These are phyloP conservation scores for Cuculus canorus DNA, from an alignment of 2,797 vertebrate species.

Conservation along the genomic window DNA sequence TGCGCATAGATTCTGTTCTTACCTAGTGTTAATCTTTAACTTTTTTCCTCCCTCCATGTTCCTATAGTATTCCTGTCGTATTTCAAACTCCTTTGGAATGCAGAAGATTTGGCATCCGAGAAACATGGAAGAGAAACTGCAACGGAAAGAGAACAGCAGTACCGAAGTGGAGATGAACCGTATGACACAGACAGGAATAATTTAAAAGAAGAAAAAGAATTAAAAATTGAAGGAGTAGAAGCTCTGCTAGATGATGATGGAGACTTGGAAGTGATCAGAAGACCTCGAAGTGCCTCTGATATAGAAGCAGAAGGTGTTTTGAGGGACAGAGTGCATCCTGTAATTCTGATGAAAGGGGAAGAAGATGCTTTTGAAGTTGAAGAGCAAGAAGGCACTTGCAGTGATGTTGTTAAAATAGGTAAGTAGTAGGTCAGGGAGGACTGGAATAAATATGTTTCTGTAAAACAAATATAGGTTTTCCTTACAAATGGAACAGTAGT, in stretches of 20 bases:
- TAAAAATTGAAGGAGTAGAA: background rate
- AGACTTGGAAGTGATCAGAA: conserved; percentile 85
- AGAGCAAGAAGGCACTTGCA: background rate
- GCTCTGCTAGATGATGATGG: conserved; percentile 86
- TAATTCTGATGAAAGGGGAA: conserved; percentile 82
- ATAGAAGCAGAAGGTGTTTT: background rate
- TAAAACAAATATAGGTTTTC: background rate
- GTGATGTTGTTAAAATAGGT: conserved; percentile 86
- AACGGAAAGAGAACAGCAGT: background rate
- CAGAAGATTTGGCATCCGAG: background rate
- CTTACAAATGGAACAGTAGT: background rate
- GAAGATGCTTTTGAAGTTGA: conserved; percentile 57
- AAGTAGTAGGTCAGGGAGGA: conserved; percentile 31
- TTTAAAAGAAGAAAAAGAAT: background rate
- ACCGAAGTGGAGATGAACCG: background rate
- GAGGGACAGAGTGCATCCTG: conserved; percentile 82
- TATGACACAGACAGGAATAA: background rate
- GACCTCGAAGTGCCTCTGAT: conserved; percentile 65
- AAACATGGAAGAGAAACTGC: background rate
- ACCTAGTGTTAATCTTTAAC: background rate
- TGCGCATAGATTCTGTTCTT: background rate
- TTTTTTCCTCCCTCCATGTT: background rate
- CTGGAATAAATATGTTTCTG: background rate
- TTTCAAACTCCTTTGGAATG: conserved; percentile 84
- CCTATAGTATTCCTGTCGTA: conserved; percentile 87